phyloP scores from a whole-genome alignment of 2,113 vertebrate species.

The Nerophis lumbriciformis region DNA sequence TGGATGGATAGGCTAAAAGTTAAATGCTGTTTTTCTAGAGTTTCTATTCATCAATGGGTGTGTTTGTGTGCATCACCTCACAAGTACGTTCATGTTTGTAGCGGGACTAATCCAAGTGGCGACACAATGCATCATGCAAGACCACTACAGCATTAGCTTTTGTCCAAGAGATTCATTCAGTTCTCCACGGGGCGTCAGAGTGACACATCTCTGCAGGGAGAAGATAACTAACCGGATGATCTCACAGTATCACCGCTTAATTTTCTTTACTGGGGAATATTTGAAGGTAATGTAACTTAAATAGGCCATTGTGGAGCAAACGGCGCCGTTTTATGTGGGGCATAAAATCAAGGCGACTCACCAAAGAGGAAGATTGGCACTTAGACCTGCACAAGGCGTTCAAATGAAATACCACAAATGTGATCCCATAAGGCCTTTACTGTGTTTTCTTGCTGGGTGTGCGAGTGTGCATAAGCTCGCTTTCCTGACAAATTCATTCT shows the following conservation, averaged over 20 bases:
- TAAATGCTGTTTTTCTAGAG: background rate
- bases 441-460: slow-evolving; percentile 17
- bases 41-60: background rate
- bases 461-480: slow-evolving; percentile 10
- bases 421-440: slow-evolving; percentile 52
- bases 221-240: slow-evolving; percentile 69
- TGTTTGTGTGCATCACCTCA: background rate
- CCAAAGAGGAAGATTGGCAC: slow-evolving; percentile 69
- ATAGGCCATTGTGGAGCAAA: slow-evolving; percentile 66
- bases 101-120: slow-evolving; percentile 2
- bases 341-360: slow-evolving; percentile 68
- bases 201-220: slow-evolving; percentile 51
- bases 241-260: slow-evolving; percentile 63
- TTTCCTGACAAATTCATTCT: slow-evolving; percentile 16
- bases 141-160: slow-evolving; percentile 39
- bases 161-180: slow-evolving; percentile 55
- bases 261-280: slow-evolving; percentile 70
- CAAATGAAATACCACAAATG: slow-evolving; percentile 67
- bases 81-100: slow-evolving; percentile 1
- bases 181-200: slow-evolving; percentile 57
- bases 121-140: slow-evolving; percentile 24
- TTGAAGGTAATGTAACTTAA: slow-evolving; percentile 67
- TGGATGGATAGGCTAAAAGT: background rate
- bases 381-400: slow-evolving; percentile 55
- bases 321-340: slow-evolving; percentile 57